Conservation (phyloP, 1,140 invertebrate species). For the Antheraea mylitta region DNA sequence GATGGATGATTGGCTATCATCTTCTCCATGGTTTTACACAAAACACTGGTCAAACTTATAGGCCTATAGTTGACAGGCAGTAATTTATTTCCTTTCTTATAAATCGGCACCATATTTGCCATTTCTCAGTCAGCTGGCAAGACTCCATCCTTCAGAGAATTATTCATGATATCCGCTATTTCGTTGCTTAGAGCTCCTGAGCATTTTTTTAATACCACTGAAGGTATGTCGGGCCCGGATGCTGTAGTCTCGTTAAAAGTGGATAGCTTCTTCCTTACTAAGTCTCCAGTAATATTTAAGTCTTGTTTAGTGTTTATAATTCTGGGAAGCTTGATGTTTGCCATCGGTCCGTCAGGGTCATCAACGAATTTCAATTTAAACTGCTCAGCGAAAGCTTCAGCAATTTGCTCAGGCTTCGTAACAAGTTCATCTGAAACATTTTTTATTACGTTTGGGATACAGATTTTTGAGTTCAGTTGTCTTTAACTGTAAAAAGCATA, state of each 20-base stretch:
- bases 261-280: neutral
- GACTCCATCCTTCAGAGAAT: no score
- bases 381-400: neutral
- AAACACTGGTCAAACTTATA: no score
- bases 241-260: neutral
- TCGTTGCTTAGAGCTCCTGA: neutral
- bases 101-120: no score
- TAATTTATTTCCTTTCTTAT: no score
- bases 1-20: no score
- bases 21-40: no score
- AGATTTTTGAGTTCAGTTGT: neutral
- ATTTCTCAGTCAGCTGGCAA: no score
- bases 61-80: no score
- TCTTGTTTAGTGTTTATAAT: neutral
- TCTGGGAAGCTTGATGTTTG: neutral
- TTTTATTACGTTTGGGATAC: neutral
- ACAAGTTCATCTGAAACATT: neutral
- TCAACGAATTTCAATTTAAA: neutral
- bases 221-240: neutral
- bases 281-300: neutral
- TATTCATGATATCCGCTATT: no score
- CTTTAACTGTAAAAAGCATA: neutral
- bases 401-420: neutral
- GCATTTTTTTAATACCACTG: slow-evolving; percentile 1
- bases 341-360: neutral